A percentile compares a stretch with the other conserved stretches of the same genome.
phyloP scores from a whole-genome alignment of 2,888 invertebrate species.

The Ochlodes sylvanus region DNA sequence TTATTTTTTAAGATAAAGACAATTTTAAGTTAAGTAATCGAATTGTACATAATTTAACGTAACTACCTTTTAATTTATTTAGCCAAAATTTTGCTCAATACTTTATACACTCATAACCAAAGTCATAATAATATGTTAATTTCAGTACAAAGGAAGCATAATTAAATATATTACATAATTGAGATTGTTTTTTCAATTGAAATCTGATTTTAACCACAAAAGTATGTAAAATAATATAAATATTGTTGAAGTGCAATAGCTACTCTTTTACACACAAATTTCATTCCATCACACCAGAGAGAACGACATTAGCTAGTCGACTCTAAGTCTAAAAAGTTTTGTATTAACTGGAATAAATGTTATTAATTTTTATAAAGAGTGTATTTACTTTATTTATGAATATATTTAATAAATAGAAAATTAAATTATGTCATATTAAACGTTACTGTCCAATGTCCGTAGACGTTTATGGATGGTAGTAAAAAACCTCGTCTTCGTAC shows the following conservation, averaged over 20 bases:
- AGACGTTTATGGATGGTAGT: slow-evolving; percentile 27
- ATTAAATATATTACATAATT: slow-evolving; percentile 50
- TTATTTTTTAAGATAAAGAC: slow-evolving; percentile 77
- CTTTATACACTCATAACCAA: slow-evolving; percentile 82
- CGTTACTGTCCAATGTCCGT: slow-evolving; percentile 22
- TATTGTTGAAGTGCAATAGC: neutral
- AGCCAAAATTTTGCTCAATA: slow-evolving; percentile 84
- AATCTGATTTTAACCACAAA: neutral
- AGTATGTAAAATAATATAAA: neutral
- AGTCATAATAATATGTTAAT: slow-evolving; percentile 79
- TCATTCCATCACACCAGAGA: slow-evolving; percentile 17
- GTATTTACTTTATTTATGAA: slow-evolving; percentile 46
- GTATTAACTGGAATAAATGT: slow-evolving; percentile 47
- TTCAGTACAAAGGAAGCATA: slow-evolving; percentile 82
- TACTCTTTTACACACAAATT: neutral
- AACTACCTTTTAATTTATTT: slow-evolving; percentile 77
- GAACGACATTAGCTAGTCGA: slow-evolving; percentile 53
- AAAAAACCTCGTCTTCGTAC: slow-evolving; percentile 44
- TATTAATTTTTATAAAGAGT: slow-evolving; percentile 45
- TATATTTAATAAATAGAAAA: slow-evolving; percentile 21
- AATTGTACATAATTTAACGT: slow-evolving; percentile 70
- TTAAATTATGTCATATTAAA: slow-evolving; percentile 29
- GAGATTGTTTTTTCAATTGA: neutral
- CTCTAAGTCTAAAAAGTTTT: slow-evolving; percentile 61
- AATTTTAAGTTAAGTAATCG: slow-evolving; percentile 72